These are phyloP conservation scores for Labeo catla DNA, from an alignment of 2,113 vertebrate genomes.

Conservation along the genomic window DNA sequence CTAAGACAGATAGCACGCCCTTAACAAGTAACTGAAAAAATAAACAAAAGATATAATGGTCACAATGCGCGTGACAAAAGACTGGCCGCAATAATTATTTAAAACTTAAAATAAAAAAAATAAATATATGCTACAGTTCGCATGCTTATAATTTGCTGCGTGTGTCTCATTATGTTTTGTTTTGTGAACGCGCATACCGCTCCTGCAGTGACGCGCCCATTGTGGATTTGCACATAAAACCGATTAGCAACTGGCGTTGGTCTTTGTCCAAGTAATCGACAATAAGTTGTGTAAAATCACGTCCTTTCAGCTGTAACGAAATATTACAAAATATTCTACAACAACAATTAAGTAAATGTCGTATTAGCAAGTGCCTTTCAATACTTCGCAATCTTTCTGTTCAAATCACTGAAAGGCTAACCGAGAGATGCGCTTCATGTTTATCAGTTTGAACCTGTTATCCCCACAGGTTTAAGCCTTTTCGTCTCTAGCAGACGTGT, in stretches of 20 bases:
- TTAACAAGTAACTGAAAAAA: not conserved
- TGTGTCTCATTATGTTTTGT: not conserved
- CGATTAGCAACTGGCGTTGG: not conserved
- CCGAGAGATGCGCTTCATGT: not conserved
- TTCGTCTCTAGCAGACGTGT: not conserved
- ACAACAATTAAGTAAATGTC: not conserved
- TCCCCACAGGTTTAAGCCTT: not conserved
- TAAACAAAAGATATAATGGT: not conserved
- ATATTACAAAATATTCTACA: not conserved
- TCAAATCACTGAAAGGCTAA: not conserved
- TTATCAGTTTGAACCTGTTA: not conserved
- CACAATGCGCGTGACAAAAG: not conserved
- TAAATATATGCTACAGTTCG: not conserved
- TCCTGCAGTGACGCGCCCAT: conserved; percentile 3
- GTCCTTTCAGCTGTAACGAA: not conserved
- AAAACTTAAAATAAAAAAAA: not conserved
- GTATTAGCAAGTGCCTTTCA: not conserved
- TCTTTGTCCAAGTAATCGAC: not conserved
- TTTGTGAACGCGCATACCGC: not conserved
- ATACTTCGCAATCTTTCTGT: not conserved
- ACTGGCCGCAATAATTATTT: not conserved
- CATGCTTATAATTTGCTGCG: not conserved
- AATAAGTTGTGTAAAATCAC: not conserved
- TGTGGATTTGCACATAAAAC: conserved; percentile 9
- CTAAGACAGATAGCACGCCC: not conserved